Evolutionary conservation across 2,797 vertebrate species (phyloP), one percentile per base, ranked within the genome.

Genomic region (Glyptemys insculpta): DNA sequence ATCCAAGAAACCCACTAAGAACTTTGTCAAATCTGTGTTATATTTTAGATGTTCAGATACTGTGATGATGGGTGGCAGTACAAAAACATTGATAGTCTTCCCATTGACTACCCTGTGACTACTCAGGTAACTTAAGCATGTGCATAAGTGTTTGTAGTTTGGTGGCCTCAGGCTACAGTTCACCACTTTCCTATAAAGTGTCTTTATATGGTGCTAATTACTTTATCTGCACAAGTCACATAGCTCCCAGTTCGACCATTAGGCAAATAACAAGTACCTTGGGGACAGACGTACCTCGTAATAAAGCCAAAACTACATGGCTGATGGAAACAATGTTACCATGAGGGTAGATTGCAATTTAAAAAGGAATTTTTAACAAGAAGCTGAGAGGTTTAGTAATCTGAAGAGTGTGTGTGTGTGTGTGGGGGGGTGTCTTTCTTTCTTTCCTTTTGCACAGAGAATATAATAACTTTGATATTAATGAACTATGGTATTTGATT

Each of bases 251-350:
- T 88, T 74, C 89, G 83, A 92, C 86, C 91, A 94, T 96, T 93
- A 96, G 53, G 85, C 79, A 93, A 95, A 85, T 86, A 96, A 79
- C 85, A 93, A 93, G 90, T 91, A 93, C 95, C 90, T 85, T 93
- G 93, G 90, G 91, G 91, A 95, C 90, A 91, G 76, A 96, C 23
- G 90, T 85, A 50, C 56, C 85, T 91, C 90, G 91, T 91, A 94
- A 93, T 81, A 90, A 81, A 88, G 76, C 37, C 81, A 83, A 83
- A 86, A 93, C 50, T 74, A 19, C 88, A 84, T 92, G 79, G 76
- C 56, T 90, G 50, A 80, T 83, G 41, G 82, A 93, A 94, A 56
- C 29, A 76, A 23, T 62, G 23, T 1, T 92, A 79, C 54, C 84
- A 44, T 85, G 85, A 95, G 89, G 90, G 92, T 93, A 89, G 89